Evolutionary conservation across 2,888 invertebrate genomes (phyloP).

Genomic region (Metopia argyrocephala): DNA sequence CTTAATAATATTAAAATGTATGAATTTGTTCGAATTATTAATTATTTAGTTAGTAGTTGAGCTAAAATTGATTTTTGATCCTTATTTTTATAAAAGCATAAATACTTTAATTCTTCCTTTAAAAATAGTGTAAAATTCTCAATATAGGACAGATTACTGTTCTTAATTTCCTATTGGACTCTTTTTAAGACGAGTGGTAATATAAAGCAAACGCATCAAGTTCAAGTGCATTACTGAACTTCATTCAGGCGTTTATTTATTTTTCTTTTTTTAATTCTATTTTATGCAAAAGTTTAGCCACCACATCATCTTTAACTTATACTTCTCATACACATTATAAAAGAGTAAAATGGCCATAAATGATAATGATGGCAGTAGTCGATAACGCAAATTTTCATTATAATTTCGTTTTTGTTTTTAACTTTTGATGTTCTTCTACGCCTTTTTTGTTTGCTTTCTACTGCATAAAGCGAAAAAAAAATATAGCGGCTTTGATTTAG

Average conservation of each 20-base stretch:
- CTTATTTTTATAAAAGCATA: neutral
- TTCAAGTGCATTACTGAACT: conserved; percentile 68
- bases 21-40: no score
- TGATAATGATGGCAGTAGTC: conserved; percentile 49
- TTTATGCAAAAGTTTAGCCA: neutral
- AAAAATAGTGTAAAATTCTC: no score
- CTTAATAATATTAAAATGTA: no score
- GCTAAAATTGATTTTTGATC: neutral
- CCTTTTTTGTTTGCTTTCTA: conserved; percentile 49
- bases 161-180: conserved; percentile 6
- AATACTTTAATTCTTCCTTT: neutral
- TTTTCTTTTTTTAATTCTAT: neutral
- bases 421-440: neutral
- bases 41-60: no score
- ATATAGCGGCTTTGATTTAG: conserved; percentile 48
- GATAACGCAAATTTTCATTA: conserved; percentile 53
- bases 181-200: neutral
- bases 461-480: conserved; percentile 49
- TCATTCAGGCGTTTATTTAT: conserved; percentile 44
- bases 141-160: no score
- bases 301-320: neutral
- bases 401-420: conserved; percentile 32
- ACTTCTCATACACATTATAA: conserved; percentile 32
- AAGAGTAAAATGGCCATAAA: conserved; percentile 41
- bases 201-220: conserved; percentile 66